Conservation (phyloP, 2,113 vertebrate species). For the Scolopax mira region DNA sequence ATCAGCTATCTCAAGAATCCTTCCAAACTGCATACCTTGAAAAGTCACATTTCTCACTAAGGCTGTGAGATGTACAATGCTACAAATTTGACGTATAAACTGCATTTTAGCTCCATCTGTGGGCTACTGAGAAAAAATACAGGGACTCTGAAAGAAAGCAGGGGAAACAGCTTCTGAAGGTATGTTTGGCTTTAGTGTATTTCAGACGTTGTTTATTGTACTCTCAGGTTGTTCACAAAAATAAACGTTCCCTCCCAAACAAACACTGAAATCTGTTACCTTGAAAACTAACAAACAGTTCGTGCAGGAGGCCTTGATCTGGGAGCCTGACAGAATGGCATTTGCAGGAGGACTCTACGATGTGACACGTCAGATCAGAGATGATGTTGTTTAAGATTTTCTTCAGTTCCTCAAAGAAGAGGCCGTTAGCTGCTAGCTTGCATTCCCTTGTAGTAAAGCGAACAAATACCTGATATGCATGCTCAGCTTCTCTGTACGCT, state of each 20-base stretch:
- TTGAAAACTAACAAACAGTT: slow-evolving; percentile 73
- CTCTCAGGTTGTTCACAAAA: neutral
- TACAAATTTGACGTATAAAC: neutral
- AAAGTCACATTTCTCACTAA: rapidly evolving
- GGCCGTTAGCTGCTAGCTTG: slow-evolving; percentile 3
- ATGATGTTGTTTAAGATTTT: slow-evolving; percentile 56
- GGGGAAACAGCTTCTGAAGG: neutral
- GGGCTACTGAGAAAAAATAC: slow-evolving; percentile 53
- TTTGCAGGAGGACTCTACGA: slow-evolving; percentile 44
- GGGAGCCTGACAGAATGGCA: slow-evolving; percentile 65
- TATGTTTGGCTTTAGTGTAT: neutral
- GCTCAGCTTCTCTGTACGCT: slow-evolving; percentile 76
- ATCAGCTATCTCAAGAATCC: neutral
- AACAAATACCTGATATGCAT: slow-evolving; percentile 54
- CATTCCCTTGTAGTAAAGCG: slow-evolving; percentile 63
- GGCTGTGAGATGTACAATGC: neutral
- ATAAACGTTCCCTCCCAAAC: neutral
- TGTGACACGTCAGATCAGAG: slow-evolving; percentile 58
- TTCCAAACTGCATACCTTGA: neutral
- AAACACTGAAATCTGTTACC: slow-evolving; percentile 36
- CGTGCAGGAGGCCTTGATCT: slow-evolving; percentile 1
- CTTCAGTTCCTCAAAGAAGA: slow-evolving; percentile 48
- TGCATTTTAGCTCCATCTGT: slow-evolving; percentile 72
- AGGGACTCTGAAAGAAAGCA: neutral
- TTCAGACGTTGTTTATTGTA: neutral